A percentile compares a stretch with the other conserved stretches of the same genome.
Evolutionary conservation across 2,888 invertebrate genomes (phyloP).

Genomic region (Euphydryas editha): DNA sequence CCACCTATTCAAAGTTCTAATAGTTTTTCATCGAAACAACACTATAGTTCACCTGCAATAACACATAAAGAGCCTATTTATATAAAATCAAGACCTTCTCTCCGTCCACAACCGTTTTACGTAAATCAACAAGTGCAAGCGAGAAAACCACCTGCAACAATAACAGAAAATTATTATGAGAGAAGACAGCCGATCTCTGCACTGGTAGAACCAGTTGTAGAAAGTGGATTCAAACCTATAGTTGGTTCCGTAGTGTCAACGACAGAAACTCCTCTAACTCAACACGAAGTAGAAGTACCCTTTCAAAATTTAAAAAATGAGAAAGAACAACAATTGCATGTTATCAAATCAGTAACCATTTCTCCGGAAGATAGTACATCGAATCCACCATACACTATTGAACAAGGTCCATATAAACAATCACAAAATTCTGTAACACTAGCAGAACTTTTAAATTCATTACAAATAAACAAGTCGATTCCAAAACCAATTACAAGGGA

Average conservation of each 20-base stretch:
- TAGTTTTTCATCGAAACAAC: conserved; percentile 53
- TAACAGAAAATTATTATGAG: conserved; percentile 74
- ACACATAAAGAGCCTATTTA: conserved; percentile 63
- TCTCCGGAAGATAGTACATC: conserved; percentile 47
- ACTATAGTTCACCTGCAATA: conserved; percentile 52
- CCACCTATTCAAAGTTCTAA: conserved; percentile 65
- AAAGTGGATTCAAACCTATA: conserved; percentile 74
- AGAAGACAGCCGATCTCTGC: conserved; percentile 55
- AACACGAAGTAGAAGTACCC: conserved; percentile 48
- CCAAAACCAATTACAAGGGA: conserved; percentile 90
- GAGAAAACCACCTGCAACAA: conserved; percentile 56
- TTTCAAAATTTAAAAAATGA: conserved; percentile 49
- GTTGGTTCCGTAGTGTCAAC: conserved; percentile 50
- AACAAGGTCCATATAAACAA: conserved; percentile 54
- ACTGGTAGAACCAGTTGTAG: conserved; percentile 59
- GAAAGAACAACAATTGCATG: conserved; percentile 50
- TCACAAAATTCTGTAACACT: conserved; percentile 57
- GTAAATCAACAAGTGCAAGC: conserved; percentile 51
- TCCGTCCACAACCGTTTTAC: conserved; percentile 54
- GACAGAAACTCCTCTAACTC: conserved; percentile 52
- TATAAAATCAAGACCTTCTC: conserved; percentile 62
- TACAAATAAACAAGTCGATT: conserved; percentile 89
- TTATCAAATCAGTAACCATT: conserved; percentile 48
- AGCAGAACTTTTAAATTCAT: conserved; percentile 86
- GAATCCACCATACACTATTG: conserved; percentile 61